Evolutionary conservation across 1,140 invertebrate genomes (phyloP), one percentile per base, ranked within the genome.

Genomic region (Acyrthosiphon pisum): DNA sequence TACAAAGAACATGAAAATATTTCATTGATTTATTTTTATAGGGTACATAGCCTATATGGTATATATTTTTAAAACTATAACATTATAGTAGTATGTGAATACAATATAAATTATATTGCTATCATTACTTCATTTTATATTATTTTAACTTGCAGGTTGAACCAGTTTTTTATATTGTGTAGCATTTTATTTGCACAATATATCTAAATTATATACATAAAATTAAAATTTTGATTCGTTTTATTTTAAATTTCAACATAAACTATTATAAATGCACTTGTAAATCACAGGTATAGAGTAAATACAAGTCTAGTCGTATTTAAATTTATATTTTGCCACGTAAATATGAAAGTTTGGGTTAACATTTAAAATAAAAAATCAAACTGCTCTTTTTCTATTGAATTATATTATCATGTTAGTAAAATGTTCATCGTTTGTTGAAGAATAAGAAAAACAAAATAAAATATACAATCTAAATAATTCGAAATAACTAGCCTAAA

Each of bases 1-100:
- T 76, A 76, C 60, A 76, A n/a, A 76, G 60, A 76, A 76, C 60
- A 76, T 76, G 60, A 76, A 76, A 76, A 76, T 76, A 76, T 76
- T 76, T 76, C 14, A 76, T 76, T 76, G 60, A 76, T 76, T n/a
- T 68, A 68, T 68, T 76, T 76, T 76, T 76, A 76, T 76, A n/a
- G 60, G 8, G 60, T 76, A 76, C n/a, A 76, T 76, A 30, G 60
- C 60, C 30, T 76, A 35, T 18, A 76, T n/a, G n/a, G 30, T n/a
- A 18, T n/a, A 35, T n/a, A 76, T 76, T 76, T 76, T 76, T 76
- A 18, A 76, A 76, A n/a, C n/a, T 18, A 20, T 14, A 76, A 76
- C 4, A 76, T 76, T 76, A n/a, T 23, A n/a, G 60, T 76, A 76
- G 60, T 76, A 76, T 76, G 30, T 76, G 60, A 35, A n/a, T 14